phyloP scores from a whole-genome alignment of 2,888 invertebrate species.

The Yponomeuta malinellus region DNA sequence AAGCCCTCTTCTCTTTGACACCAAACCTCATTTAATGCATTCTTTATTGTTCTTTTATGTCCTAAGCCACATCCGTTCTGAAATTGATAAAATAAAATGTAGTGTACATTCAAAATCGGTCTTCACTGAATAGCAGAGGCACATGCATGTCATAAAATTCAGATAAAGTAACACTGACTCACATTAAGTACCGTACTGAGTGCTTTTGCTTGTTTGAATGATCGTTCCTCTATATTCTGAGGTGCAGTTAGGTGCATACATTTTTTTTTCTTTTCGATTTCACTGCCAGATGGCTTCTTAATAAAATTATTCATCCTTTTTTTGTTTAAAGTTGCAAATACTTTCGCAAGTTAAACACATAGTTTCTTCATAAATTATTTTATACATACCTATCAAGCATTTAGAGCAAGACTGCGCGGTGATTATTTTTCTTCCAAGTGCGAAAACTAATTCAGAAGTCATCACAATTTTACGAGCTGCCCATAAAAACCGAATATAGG shows the following conservation, averaged over 20 bases:
- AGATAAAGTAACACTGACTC: conserved; percentile 48
- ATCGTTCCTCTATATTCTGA: conserved; percentile 55
- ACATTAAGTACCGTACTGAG: conserved; percentile 25
- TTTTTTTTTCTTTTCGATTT: conserved; percentile 52
- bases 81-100: conserved; percentile 50
- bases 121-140: conserved; percentile 37
- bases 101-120: conserved; percentile 20
- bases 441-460: conserved; percentile 14
- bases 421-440: neutral
- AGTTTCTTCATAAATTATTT: conserved; percentile 29
- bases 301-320: conserved; percentile 33
- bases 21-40: neutral
- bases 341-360: too few species aligned
- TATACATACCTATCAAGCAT: conserved; percentile 23
- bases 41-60: conserved; percentile 4
- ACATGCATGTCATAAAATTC: conserved; percentile 49
- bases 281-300: conserved; percentile 46
- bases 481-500: conserved; percentile 8
- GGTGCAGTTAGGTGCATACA: conserved; percentile 21
- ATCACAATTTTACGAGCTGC: conserved; percentile 3
- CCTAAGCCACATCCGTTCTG: conserved; percentile 42
- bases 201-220: conserved; percentile 43
- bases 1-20: too few species aligned
- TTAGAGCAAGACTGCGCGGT: neutral
- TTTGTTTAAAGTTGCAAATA: too few species aligned